Conservation (phyloP, 2,888 invertebrate genomes). For the Prionchulus punctatus region DNA sequence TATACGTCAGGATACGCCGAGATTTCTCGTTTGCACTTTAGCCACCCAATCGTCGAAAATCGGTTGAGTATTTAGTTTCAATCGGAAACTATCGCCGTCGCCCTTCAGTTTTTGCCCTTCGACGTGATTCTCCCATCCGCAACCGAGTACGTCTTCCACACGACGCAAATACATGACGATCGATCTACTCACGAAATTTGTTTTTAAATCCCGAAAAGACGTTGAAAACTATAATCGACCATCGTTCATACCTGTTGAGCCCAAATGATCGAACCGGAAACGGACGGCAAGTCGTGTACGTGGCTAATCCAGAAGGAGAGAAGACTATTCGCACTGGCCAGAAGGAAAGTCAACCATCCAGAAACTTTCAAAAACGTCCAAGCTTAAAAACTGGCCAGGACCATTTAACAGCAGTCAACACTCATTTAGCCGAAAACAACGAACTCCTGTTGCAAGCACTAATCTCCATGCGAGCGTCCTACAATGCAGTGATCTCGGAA, state of each 20-base stretch:
- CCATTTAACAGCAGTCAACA: too few species aligned
- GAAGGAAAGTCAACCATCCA: too few species aligned
- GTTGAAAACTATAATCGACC: neutral
- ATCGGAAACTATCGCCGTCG: constrained; percentile 89
- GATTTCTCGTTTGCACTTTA: constrained; percentile 67
- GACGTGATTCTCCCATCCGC: constrained; percentile 97
- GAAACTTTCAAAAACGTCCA: too few species aligned
- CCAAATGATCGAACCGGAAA: constrained; percentile 97
- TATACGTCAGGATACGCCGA: constrained; percentile 81
- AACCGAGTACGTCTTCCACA: constrained; percentile 84
- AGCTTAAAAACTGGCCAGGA: too few species aligned
- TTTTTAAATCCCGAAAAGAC: neutral
- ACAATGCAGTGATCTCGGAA: too few species aligned
- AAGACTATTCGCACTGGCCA: too few species aligned
- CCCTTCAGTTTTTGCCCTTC: constrained; percentile 84
- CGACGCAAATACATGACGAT: constrained; percentile 83
- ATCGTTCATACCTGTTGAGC: constrained; percentile 47
- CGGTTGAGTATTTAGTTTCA: constrained; percentile 86
- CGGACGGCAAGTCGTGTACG: constrained; percentile 82
- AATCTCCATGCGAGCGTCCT: too few species aligned
- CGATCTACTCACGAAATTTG: constrained; percentile 95
- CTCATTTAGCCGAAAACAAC: too few species aligned
- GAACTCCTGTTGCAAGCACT: too few species aligned
- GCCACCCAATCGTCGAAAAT: constrained; percentile 93
- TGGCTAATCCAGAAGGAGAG: constrained; percentile 75